Evolutionary conservation across 2,888 invertebrate species (phyloP).

Genomic region (Cataglyphis altisquamis): DNA sequence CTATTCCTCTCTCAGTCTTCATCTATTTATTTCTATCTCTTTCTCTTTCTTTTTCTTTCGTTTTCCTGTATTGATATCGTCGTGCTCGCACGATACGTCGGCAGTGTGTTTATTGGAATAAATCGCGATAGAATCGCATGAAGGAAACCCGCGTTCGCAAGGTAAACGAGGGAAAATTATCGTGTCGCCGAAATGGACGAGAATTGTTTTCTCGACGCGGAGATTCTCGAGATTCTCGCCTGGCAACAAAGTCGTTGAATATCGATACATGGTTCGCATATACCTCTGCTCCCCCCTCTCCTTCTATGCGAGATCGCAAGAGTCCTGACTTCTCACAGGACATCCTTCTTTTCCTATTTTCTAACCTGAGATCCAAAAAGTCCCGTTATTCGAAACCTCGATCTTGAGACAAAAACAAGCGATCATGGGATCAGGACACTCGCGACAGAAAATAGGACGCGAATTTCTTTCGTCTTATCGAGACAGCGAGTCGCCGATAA

Average conservation of each 20-base stretch:
- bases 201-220: constrained; percentile 11
- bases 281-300: background rate
- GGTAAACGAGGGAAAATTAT: constrained; percentile 28
- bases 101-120: constrained; percentile 72
- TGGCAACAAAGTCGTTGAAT: constrained; percentile 16
- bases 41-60: background rate
- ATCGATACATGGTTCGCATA: constrained; percentile 12
- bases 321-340: constrained; percentile 10
- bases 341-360: constrained; percentile 22
- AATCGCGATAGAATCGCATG: constrained; percentile 49
- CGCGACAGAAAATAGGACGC: constrained; percentile 1
- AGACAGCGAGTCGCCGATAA: constrained; percentile 7
- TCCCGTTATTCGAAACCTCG: constrained; percentile 13
- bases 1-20: background rate
- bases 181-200: constrained; percentile 21
- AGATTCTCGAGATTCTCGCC: constrained; percentile 40
- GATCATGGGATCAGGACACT: constrained; percentile 15
- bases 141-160: constrained; percentile 19
- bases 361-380: constrained; percentile 45
- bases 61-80: constrained; percentile 44
- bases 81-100: constrained; percentile 63
- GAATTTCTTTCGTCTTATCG: background rate
- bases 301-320: background rate
- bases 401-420: constrained; percentile 34
- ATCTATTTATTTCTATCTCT: background rate